Evolutionary conservation across 2,888 invertebrate species (phyloP), one percentile per base, ranked within the genome.

Genomic region (Poecilus cupreus): DNA sequence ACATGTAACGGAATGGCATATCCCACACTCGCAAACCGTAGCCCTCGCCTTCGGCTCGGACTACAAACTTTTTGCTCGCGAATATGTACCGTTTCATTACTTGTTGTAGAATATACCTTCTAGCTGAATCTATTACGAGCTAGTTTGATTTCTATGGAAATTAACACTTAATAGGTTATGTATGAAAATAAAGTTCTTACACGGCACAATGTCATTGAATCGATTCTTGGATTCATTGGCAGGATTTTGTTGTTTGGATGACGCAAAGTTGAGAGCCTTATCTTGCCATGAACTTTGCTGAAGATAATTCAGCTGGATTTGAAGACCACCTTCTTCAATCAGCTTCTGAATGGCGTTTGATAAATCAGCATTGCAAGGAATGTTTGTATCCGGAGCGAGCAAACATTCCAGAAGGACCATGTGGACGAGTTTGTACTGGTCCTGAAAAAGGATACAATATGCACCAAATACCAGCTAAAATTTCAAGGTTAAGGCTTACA

Each of bases 341-440:
- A 88, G 76, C 18, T 85, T 83, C 0, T 84, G 80, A 2, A 89
- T 86, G 8, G 80, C 83, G 1, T 82, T 78, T 0, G 85, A 84
- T 46, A 90, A 86, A 5, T 83, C 82, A 1, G 88, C 85, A 80
- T 88, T 86, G 70, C 90, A 90, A 1, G 85, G 83, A 43, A 90
- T 85, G 1, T 85, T 85, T 0, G 89, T 89, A 5, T 87, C 84
- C 37, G 88, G 85, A 0, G 88, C 86, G 20, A 88, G 83, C 10
- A 90, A 85, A 84, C 88, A 89, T 84, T 90, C 90, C 0, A 90
- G 83, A 4, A 91, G 85, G 0, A 89, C 87, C 77, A 90, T 85
- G 84, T 91, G 90, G 0, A 89, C 89, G 20, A 91, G 83, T 82
- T 90, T 88, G 84, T 90, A 90, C 84, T 91, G 91, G 72, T 90